phyloP scores from a whole-genome alignment of 2,113 vertebrate species.

The Clarias macrocephalus region DNA sequence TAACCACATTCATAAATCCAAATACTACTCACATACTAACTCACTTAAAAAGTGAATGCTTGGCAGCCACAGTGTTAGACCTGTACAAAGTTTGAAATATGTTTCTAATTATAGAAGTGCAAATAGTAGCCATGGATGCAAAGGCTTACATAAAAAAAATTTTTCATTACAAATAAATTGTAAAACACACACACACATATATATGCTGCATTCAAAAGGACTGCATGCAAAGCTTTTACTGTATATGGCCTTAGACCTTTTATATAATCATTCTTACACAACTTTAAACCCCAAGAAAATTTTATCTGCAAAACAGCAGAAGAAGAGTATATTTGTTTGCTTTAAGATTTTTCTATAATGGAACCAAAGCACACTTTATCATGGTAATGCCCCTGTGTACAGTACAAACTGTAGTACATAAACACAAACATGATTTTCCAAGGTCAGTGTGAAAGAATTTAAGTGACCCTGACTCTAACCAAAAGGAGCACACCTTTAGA shows the following conservation, averaged over 20 bases:
- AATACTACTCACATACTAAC: not conserved
- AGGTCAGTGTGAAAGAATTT: not conserved
- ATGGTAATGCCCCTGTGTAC: not conserved
- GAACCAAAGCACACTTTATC: not conserved
- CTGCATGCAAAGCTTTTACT: not conserved
- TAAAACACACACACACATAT: not conserved
- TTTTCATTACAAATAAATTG: not conserved
- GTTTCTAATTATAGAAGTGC: not conserved
- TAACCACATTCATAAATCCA: not conserved
- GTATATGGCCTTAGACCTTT: not conserved
- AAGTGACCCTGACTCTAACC: not conserved
- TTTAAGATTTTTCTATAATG: not conserved
- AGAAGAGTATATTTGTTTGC: not conserved
- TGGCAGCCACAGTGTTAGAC: not conserved
- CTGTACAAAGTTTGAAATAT: not conserved
- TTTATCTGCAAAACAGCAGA: not conserved
- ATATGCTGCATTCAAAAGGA: not conserved
- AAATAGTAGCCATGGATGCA: slow-evolving; percentile 12
- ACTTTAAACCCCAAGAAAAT: slow-evolving; percentile 12
- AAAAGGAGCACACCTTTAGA: not conserved
- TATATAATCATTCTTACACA: slow-evolving; percentile 8
- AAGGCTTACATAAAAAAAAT: not conserved
- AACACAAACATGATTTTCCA: not conserved
- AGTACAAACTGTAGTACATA: not conserved
- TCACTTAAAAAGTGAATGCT: not conserved